Percentiles rank a stretch among this genome's conserved stretches.
These are phyloP conservation scores for Poecilus cupreus DNA, from an alignment of 2,888 invertebrate species.

Conservation along the genomic window DNA sequence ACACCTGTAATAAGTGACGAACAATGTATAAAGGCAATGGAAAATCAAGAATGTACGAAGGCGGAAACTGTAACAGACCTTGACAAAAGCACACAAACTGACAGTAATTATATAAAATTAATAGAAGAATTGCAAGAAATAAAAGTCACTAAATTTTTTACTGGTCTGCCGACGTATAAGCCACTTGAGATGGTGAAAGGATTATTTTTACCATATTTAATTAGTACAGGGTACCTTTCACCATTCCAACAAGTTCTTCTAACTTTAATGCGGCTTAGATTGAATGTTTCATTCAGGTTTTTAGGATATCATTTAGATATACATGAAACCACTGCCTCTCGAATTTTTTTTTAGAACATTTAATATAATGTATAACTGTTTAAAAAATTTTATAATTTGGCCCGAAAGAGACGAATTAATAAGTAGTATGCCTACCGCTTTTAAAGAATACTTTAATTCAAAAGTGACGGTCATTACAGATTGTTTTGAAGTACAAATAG, in stretches of 20 bases:
- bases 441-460: not conserved
- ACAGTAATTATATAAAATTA: too few species aligned
- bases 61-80: too few species aligned
- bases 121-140: too few species aligned
- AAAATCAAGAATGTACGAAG: too few species aligned
- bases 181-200: not conserved
- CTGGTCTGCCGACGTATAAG: not conserved
- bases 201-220: not conserved
- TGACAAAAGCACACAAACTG: too few species aligned
- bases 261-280: too few species aligned
- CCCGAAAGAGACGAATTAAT: not conserved
- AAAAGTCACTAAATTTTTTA: conserved; percentile 18
- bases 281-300: conserved; percentile 2
- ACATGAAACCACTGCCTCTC: not conserved
- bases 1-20: too few species aligned
- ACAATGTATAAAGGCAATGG: too few species aligned
- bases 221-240: not conserved
- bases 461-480: not conserved
- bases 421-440: not conserved
- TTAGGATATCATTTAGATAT: conserved; percentile 2
- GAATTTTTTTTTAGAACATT: conserved; percentile 1
- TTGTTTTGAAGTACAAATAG: conserved; percentile 11
- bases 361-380: not conserved
- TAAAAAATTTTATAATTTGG: not conserved
- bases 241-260: too few species aligned